These are phyloP conservation scores for Apotomis capreana DNA, from an alignment of 2,888 invertebrate genomes.

Conservation along the genomic window DNA sequence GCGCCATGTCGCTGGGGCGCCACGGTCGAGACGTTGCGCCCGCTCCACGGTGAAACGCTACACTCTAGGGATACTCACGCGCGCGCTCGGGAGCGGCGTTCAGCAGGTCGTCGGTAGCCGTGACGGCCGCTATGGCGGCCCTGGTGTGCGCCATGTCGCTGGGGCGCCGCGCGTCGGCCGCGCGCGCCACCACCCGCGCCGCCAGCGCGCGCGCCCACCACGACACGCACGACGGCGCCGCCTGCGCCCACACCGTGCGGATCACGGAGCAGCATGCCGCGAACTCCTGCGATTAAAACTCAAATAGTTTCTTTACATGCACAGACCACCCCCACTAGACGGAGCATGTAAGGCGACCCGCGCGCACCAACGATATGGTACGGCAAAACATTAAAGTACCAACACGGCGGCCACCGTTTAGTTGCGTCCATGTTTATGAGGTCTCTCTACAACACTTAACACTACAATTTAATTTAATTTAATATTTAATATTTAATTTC, in stretches of 20 bases:
- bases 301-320: too few relatives aligned
- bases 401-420: too few relatives aligned
- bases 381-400: too few relatives aligned
- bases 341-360: too few relatives aligned
- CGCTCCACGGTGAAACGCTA: too few relatives aligned
- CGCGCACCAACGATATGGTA: too few relatives aligned
- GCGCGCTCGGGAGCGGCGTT: slow-evolving; percentile 64
- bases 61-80: slow-evolving; percentile 55
- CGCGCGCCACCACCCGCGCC: slow-evolving; percentile 64
- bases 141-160: slow-evolving; percentile 59
- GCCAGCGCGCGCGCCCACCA: slow-evolving; percentile 78
- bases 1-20: too few relatives aligned
- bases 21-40: slow-evolving; percentile 62
- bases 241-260: slow-evolving; percentile 65
- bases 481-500: too few relatives aligned
- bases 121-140: slow-evolving; percentile 54
- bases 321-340: too few relatives aligned
- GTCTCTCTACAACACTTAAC: too few relatives aligned
- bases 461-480: too few relatives aligned
- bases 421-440: too few relatives aligned
- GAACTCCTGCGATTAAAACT: slow-evolving; percentile 60
- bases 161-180: slow-evolving; percentile 61
- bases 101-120: slow-evolving; percentile 70
- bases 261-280: slow-evolving; percentile 69
- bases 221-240: slow-evolving; percentile 56